Evolutionary conservation across 2,113 vertebrate genomes (phyloP), one percentile per base, ranked within the genome.

Genomic region (Recurvirostra avosetta): DNA sequence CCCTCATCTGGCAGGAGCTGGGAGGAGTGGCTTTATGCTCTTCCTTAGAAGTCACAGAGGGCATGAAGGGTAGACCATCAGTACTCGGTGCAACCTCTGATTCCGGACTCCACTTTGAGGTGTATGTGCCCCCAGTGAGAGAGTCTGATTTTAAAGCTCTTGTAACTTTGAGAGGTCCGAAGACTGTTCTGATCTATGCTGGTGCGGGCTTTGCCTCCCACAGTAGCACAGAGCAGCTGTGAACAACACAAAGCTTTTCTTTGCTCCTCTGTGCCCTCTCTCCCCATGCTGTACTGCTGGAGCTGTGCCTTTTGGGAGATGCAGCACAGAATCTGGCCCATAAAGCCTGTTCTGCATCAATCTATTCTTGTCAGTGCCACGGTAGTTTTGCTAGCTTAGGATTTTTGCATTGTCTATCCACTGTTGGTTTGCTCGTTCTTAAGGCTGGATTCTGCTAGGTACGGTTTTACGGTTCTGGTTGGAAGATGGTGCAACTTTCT

Each of bases 1-100:
- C 30, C 47, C n/a, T 80, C 3, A 0, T 41, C 52, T 50, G 74
- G 71, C 18, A 59, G 40, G 45, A 71, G n/a, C n/a, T 74, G 67
- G 23, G 27, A 84, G 61, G 41, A 76, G 32, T 70, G 52, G 22
- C 52, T 66, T 50, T 68, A 49, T 40, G 19, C 15, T 73, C 25
- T 18, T 36, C 23, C 6, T 36, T 53, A 36, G 2, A 11, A 58
- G 34, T 67, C 55, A 20, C 30, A 49, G 76, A 29, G 45, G 15
- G 8, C 15, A 14, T 40, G 68, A 59, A 15, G 4, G 32, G 27
- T 26, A 41, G 77, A 29, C 26, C 52, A n/a, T 52, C 41, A 41
- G 61, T 45, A 21, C 34, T 65, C 1, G 1, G 27, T 30, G 18
- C 38, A 81, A 0, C 4, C 2, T 87, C 26, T 2, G 2, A 4